Evolutionary conservation across 2,888 invertebrate species (phyloP), one percentile per base, ranked within the genome.

Genomic region (Homarus gammarus): DNA sequence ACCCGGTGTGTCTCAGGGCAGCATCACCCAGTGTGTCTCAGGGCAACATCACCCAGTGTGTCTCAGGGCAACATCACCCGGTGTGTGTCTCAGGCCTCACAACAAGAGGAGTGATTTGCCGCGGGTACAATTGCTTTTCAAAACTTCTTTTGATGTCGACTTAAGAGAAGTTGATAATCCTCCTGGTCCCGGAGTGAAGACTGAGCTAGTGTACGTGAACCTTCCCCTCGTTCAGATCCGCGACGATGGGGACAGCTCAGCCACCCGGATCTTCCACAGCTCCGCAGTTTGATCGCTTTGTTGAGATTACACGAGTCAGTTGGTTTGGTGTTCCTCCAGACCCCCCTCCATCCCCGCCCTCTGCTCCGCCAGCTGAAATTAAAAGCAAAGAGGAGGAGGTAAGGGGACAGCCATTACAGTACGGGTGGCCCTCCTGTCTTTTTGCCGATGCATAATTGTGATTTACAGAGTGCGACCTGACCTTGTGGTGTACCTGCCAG

Each of bases 71-170:
- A n/a, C n/a, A n/a, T n/a, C n/a, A n/a, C n/a, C n/a, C n/a, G n/a
- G n/a, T n/a, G n/a, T n/a, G n/a, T n/a, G n/a, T n/a, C n/a, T n/a
- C n/a, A n/a, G n/a, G n/a, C n/a, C n/a, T n/a, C n/a, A n/a, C n/a
- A n/a, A n/a, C n/a, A n/a, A n/a, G n/a, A 82, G 36, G 79, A 61
- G 44, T 49, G 44, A 49, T 56, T 56, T 22, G 12, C 18, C 56
- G 3, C 3, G 56, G 3, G 56, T 56, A 56, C 12, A 18, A 56
- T 3, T 81, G 31, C 38, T 38, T 40, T 31, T 64, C 33, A 15
- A 64, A 38, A 31, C 81, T 81, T 61, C 81, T 64, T 81, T 64
- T 83, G 68, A 83, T 64, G 49, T 83, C 44, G 78, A 40, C 51
- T 78, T 56, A 78, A 78, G 78, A 18, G 78, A 78, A 78, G 78